These are phyloP conservation scores for Moxostoma hubbsi DNA, from an alignment of 2,797 vertebrate genomes.

Conservation along the genomic window DNA sequence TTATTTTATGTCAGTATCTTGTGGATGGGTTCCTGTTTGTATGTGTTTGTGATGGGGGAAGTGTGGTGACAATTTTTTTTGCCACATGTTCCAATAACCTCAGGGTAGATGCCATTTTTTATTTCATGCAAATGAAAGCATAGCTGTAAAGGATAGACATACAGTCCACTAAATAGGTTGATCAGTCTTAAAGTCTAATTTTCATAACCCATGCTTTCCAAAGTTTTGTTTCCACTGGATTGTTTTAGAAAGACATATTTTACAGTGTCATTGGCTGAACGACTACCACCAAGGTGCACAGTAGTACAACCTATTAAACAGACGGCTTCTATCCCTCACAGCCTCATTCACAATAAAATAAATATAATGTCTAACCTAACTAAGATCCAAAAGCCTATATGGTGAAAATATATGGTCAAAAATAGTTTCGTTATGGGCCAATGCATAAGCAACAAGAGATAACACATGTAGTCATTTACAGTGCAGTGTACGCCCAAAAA, in stretches of 20 bases:
- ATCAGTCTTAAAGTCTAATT: too few species aligned
- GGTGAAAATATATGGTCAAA: conserved; percentile 8
- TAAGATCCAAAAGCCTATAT: background rate
- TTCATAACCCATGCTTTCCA: too few species aligned
- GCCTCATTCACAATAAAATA: too few species aligned
- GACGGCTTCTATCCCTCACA: too few species aligned
- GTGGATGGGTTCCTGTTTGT: background rate
- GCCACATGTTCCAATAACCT: background rate
- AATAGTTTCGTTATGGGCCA: background rate
- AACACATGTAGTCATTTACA: conserved; percentile 25
- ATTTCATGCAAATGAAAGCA: background rate
- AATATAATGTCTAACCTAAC: too few species aligned
- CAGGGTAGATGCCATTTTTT: background rate
- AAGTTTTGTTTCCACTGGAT: too few species aligned
- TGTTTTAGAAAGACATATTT: too few species aligned
- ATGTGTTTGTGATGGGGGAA: background rate
- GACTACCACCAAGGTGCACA: too few species aligned
- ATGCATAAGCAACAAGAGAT: conserved; percentile 16
- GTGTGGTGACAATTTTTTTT: background rate
- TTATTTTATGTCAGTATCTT: background rate
- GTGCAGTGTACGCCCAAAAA: conserved; percentile 25
- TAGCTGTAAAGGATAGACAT: too few species aligned
- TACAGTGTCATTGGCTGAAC: too few species aligned
- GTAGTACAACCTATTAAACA: too few species aligned
- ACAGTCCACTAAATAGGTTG: too few species aligned